Conservation (phyloP, 2,888 invertebrate species). For the Fragum fragum region DNA sequence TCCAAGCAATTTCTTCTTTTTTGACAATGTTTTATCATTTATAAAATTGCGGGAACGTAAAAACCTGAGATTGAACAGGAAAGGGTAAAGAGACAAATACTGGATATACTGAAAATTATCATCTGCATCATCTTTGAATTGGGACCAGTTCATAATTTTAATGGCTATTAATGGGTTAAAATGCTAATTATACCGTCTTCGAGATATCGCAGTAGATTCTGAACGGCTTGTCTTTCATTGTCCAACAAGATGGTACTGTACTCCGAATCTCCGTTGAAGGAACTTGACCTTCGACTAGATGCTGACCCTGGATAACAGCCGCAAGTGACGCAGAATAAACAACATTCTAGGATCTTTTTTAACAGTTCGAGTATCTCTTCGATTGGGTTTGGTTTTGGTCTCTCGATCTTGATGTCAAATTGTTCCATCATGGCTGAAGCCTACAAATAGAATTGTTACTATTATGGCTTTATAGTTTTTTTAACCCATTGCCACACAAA, state of each 20-base stretch:
- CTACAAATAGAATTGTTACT: conserved; percentile 50
- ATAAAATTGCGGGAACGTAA: too few species aligned
- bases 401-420: conserved; percentile 75
- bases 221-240: conserved; percentile 77
- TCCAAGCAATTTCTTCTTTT: too few species aligned
- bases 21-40: too few species aligned
- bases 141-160: too few species aligned
- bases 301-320: conserved; percentile 75
- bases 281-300: conserved; percentile 41
- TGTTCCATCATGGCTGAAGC: conserved; percentile 67
- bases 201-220: conserved; percentile 78
- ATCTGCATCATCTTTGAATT: too few species aligned
- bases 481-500: too few species aligned
- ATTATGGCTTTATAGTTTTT: too few species aligned
- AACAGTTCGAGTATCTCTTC: conserved; percentile 76
- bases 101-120: too few species aligned
- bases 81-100: too few species aligned
- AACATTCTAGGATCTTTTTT: conserved; percentile 73
- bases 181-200: conserved; percentile 76
- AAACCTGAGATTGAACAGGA: too few species aligned
- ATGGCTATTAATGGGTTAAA: too few species aligned
- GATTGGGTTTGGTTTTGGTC: conserved; percentile 70
- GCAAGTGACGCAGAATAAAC: conserved; percentile 78
- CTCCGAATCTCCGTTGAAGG: conserved; percentile 68
- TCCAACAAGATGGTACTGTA: conserved; percentile 78